These are phyloP conservation scores for Poeciliopsis turrubarensis DNA, from an alignment of 2,113 vertebrate genomes.

Conservation along the genomic window DNA sequence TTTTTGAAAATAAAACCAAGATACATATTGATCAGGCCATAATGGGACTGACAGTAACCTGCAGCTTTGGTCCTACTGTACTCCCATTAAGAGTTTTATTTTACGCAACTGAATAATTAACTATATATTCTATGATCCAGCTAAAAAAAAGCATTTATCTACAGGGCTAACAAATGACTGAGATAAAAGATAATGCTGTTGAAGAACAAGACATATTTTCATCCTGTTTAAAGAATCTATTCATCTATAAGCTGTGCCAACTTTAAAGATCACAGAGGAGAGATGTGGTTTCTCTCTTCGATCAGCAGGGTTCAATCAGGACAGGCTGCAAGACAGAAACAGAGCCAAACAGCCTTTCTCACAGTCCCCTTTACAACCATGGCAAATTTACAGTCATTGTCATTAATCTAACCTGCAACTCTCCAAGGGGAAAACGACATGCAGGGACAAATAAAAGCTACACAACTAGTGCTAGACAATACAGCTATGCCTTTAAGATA, in stretches of 20 bases:
- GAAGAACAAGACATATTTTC: neutral
- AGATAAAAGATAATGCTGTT: neutral
- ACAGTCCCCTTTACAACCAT: neutral
- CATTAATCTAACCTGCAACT: neutral
- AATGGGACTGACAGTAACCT: no score
- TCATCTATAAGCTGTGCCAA: neutral
- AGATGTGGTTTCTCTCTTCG: neutral
- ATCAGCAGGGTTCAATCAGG: neutral
- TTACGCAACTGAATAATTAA: neutral
- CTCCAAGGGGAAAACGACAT: neutral
- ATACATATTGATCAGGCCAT: neutral
- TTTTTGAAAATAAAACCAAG: neutral
- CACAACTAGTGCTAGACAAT: no score
- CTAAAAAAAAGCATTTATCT: neutral
- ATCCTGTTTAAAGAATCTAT: neutral
- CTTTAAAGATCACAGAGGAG: neutral
- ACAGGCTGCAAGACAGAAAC: neutral
- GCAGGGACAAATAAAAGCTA: neutral
- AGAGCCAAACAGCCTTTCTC: neutral
- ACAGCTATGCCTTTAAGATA: no score
- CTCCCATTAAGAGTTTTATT: neutral
- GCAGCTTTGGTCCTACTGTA: neutral
- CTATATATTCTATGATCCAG: neutral
- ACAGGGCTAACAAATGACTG: neutral
- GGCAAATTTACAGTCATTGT: neutral